Evolutionary conservation across 2,888 invertebrate genomes (phyloP), one percentile per base, ranked within the genome.

Genomic region (Epinotia brunnichana): DNA sequence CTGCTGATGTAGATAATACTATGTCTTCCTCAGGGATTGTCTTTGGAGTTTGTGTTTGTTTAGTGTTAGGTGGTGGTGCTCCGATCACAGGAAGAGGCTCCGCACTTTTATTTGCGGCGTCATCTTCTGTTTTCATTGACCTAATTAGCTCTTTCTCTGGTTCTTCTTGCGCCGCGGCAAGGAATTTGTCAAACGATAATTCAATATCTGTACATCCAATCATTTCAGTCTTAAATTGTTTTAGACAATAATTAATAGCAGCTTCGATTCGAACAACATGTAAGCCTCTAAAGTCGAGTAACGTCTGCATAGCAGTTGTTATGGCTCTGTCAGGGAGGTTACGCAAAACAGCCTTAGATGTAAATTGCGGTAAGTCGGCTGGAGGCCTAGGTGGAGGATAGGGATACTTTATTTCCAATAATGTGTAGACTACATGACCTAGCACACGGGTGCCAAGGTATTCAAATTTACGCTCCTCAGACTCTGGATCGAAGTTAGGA

Each of bases 11-110:
- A 3, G 94, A 94, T 44, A 95, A 82, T 44, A 77, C 79, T n/a
- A 94, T 88, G 77, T 94, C 94, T 81, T 95, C 94, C 79, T 93
- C 92, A 1, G 95, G 95, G 76, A 94, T 92, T 3, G 90, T 86
- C 81, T 91, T 94, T 24, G 95, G 95, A 15, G 95, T 95, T 87
- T 95, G 95, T 0, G 94, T 94, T 79, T 91, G 88, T 82, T 95
- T 95, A 29, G 85, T 79, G 78, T 92, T 92, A 15, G 87, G 82
- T 19, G 88, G 80, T 74, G 80, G 77, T 5, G 77, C 79, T 35
- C 88, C 87, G 41, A 85, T 76, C 79, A 87, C 80, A 56, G 82
- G 71, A 41, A 81, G 73, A 66, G 84, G 77, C 59, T 87, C 89
- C 77, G 79, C 88, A 77, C 69, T 82, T 81, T 87, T 91, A 73